These are phyloP conservation scores for Tyria jacobaeae DNA, from an alignment of 2,888 invertebrate genomes.

Conservation along the genomic window DNA sequence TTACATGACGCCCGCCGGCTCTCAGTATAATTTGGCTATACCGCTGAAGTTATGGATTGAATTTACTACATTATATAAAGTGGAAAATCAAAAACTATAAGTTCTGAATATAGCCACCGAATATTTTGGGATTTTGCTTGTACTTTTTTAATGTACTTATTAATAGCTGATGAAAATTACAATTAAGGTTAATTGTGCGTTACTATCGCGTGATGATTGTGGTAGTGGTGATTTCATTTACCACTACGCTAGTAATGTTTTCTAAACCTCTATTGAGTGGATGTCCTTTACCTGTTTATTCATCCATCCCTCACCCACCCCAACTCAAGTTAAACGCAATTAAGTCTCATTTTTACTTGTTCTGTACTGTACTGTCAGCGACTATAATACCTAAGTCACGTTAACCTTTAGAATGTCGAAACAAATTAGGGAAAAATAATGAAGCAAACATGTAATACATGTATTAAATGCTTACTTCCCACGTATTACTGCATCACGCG, in stretches of 20 bases:
- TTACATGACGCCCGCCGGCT: conserved; percentile 26
- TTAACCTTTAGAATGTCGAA: conserved; percentile 17
- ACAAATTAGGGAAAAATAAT: conserved; percentile 35
- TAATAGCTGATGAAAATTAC: not conserved
- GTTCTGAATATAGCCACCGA: not conserved
- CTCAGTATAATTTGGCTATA: conserved; percentile 18
- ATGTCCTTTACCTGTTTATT: not conserved
- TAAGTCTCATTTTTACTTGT: too few species aligned
- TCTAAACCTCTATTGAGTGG: not conserved
- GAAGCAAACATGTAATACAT: conserved; percentile 23
- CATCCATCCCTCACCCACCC: too few species aligned
- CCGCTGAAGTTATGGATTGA: conserved; percentile 7
- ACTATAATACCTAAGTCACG: too few species aligned
- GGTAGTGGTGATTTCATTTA: not conserved
- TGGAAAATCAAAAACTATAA: not conserved
- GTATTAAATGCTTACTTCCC: conserved; percentile 53
- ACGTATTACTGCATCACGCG: conserved; percentile 59
- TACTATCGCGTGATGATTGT: not conserved
- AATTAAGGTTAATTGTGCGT: not conserved
- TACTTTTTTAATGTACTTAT: not conserved
- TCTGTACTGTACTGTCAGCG: too few species aligned
- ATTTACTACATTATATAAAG: conserved; percentile 6
- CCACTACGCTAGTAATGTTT: not conserved
- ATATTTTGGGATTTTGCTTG: not conserved
- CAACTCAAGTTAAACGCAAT: too few species aligned